Percentiles rank a stretch among this genome's conserved stretches.
phyloP scores from a whole-genome alignment of 2,113 vertebrate species.

The Gnathonemus longibarbis region DNA sequence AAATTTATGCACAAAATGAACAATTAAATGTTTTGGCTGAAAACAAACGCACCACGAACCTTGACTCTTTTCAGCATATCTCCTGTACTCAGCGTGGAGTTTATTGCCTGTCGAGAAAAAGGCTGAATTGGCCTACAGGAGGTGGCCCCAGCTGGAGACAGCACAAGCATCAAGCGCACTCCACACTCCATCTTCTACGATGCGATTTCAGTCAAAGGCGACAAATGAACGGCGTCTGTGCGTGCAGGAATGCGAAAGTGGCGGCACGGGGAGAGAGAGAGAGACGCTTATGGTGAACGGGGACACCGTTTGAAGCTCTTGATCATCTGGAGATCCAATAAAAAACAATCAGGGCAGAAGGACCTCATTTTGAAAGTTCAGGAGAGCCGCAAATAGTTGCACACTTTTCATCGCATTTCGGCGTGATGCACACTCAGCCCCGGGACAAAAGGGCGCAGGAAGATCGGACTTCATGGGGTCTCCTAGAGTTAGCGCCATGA shows the following conservation, averaged over 20 bases:
- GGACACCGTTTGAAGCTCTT: not conserved
- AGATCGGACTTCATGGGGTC: not conserved
- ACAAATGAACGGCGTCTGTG: not conserved
- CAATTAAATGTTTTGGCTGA: conserved; percentile 4
- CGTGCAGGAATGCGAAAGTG: not conserved
- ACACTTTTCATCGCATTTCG: not conserved
- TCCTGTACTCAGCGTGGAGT: not conserved
- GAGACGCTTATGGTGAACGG: not conserved
- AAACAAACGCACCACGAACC: not conserved
- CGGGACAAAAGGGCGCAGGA: not conserved
- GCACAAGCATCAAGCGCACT: not conserved
- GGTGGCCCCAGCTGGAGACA: not conserved
- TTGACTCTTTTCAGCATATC: not conserved
- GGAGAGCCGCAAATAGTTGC: too few relatives aligned
- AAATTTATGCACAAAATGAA: not conserved
- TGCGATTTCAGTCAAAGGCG: not conserved
- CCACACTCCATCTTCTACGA: not conserved
- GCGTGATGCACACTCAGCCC: not conserved
- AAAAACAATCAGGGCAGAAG: not conserved
- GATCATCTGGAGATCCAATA: not conserved
- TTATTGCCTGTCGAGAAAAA: not conserved
- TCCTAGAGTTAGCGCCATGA: not conserved
- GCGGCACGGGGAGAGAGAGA: not conserved
- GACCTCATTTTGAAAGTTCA: not conserved
- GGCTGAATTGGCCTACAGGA: conserved; percentile 2